Base-by-base conservation (phyloP, 1,140 invertebrate genomes). In the Drosophila willistoni region DNA sequence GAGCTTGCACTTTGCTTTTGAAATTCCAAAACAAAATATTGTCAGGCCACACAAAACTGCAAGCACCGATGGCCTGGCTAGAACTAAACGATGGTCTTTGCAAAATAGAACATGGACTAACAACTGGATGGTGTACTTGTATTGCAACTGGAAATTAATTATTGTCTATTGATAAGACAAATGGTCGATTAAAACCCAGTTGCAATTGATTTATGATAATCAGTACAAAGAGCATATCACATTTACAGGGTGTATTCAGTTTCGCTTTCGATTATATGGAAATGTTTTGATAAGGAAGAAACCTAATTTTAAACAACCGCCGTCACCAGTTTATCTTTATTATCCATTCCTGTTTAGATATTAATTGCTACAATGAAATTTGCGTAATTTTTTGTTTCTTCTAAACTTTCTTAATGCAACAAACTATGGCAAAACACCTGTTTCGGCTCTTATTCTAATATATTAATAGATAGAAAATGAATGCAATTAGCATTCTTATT, bases 81-180 rank as follows among this genome's bases (percentile, higher is more conserved):
- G 42, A 70, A 76, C 73, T 76, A 39, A 73, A 10, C 13, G 6
- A 12, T 12, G 41, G 47, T 10, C 34, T 64, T 54, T n/a, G 6
- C 14, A 47, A 64, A 36, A 29, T 64, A 22, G 44, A 44, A 60
- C 34, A 9, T 14, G 10, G 65, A 64, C 41, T 42, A 76, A 19
- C 44, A 12, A 36, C 34, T 36, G 34, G 9, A 36, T 36, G 34
- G 34, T 60, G 10, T 57, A 25, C 55, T 75, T 57, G 10, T n/a
- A 62, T 62, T 41, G 54, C 57, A 66, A 34, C 29, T 76, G 14
- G 64, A 61, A 47, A 51, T 64, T 64, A 33, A 69, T 56, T 36
- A 59, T 39, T 76, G 54, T 76, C 65, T 59, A 44, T 76, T 25
- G 73, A 76, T 76, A 76, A 76, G 73, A 76, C 69, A 76, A 55